Evolutionary conservation across 2,797 vertebrate genomes (phyloP).

Genomic region (Distichodus sexfasciatus): DNA sequence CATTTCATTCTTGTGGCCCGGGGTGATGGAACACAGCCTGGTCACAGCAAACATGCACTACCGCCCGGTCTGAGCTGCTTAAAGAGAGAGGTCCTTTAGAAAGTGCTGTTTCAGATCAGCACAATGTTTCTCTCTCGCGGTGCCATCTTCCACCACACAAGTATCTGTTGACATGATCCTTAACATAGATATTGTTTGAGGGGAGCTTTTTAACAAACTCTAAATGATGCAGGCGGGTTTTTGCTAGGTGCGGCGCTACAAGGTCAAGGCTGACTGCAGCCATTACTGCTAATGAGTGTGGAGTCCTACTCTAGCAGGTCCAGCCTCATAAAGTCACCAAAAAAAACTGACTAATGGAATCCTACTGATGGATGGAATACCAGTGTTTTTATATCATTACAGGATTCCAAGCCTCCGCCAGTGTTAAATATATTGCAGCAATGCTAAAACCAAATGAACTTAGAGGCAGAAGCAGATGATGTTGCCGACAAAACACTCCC

Average conservation of each 20-base stretch:
- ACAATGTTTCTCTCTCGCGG: conserved; percentile 67
- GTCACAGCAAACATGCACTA: conserved; percentile 37
- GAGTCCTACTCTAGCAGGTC: conserved; percentile 84
- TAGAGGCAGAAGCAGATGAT: conserved; percentile 62
- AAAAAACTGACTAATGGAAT: conserved; percentile 84
- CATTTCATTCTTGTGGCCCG: background rate
- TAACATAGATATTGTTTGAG: conserved; percentile 83
- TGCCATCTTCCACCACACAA: conserved; percentile 75
- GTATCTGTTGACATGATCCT: conserved; percentile 87
- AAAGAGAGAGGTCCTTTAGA: conserved; percentile 62
- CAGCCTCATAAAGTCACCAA: conserved; percentile 80
- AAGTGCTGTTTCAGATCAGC: conserved; percentile 70
- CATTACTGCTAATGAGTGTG: conserved; percentile 84
- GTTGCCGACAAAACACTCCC: conserved; percentile 27
- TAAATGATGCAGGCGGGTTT: conserved; percentile 76
- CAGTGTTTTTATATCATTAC: conserved; percentile 70
- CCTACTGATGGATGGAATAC: conserved; percentile 71
- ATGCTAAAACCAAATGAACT: conserved; percentile 66
- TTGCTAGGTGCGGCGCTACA: conserved; percentile 61
- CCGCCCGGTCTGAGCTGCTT: conserved; percentile 48
- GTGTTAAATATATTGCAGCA: conserved; percentile 65
- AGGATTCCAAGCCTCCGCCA: conserved; percentile 63
- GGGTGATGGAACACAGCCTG: background rate
- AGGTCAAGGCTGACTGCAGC: conserved; percentile 79
- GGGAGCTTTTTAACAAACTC: conserved; percentile 81